These are phyloP conservation scores for Shinisaurus crocodilurus DNA, from an alignment of 2,113 vertebrate species.

Conservation along the genomic window DNA sequence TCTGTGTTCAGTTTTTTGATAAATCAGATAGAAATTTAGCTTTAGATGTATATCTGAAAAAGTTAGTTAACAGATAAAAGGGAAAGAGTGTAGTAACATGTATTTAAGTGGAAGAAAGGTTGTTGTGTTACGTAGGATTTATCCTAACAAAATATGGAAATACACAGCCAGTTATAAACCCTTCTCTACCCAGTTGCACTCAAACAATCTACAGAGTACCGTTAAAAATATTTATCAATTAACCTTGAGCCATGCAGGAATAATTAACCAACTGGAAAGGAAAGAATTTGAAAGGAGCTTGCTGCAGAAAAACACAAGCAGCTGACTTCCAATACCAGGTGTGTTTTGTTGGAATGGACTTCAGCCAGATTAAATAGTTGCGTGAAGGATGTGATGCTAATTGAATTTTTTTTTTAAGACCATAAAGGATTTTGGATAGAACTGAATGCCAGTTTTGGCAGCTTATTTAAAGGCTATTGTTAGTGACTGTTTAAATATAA, in stretches of 20 bases:
- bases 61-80: slow-evolving; percentile 12
- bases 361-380: neutral
- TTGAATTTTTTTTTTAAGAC: slow-evolving; percentile 4
- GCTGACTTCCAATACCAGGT: slow-evolving; percentile 18
- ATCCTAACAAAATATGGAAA: neutral
- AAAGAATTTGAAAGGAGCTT: slow-evolving; percentile 14
- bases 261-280: slow-evolving; percentile 6
- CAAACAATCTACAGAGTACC: neutral
- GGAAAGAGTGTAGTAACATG: neutral
- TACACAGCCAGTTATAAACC: neutral
- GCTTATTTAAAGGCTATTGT: neutral
- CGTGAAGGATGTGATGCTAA: neutral
- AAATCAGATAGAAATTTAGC: neutral
- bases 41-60: neutral
- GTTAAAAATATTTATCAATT: slow-evolving; percentile 28
- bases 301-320: slow-evolving; percentile 4
- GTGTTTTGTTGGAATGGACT: slow-evolving; percentile 25
- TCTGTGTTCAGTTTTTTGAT: neutral
- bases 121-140: neutral
- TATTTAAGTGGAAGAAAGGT: neutral
- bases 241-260: slow-evolving; percentile 15
- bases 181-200: neutral
- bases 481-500: neutral
- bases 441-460: neutral
- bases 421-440: slow-evolving; percentile 20